phyloP scores from a whole-genome alignment of 2,888 invertebrate species.

The Drosophila prostipennis region DNA sequence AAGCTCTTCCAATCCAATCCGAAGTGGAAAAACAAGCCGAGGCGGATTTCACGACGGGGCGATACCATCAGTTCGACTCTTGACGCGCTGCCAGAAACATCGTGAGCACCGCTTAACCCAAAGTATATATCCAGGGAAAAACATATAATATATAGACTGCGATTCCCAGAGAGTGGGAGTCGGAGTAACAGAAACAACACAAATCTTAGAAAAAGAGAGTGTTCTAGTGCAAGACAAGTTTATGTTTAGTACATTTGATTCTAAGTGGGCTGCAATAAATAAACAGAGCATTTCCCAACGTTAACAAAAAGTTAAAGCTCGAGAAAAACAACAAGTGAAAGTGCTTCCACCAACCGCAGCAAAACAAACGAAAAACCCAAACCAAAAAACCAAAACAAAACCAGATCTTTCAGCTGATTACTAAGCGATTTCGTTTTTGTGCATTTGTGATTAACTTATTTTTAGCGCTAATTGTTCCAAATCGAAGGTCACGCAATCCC shows the following conservation, averaged over 20 bases:
- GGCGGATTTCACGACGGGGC: constrained; percentile 15
- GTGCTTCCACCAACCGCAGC: constrained; percentile 16
- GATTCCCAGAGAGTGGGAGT: constrained; percentile 9
- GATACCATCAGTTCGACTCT: constrained; percentile 70
- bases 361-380: constrained; percentile 26
- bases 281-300: constrained; percentile 13
- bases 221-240: constrained; percentile 19
- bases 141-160: constrained; percentile 8
- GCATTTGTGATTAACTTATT: constrained; percentile 32
- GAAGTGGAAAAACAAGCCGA: constrained; percentile 25
- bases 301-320: background rate
- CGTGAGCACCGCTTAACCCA: constrained; percentile 57
- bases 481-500: constrained; percentile 32
- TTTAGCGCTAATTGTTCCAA: constrained; percentile 45
- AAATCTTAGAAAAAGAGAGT: constrained; percentile 10
- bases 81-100: constrained; percentile 74
- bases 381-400: constrained; percentile 28
- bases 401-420: constrained; percentile 35
- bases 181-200: constrained; percentile 2
- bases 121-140: constrained; percentile 28
- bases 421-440: constrained; percentile 20
- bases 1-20: constrained; percentile 56
- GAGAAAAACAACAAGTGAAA: constrained; percentile 38
- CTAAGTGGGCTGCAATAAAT: constrained; percentile 4
- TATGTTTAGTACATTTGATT: constrained; percentile 5